Percentiles rank a stretch among this genome's conserved stretches.
Evolutionary conservation across 2,113 vertebrate genomes (phyloP).

Genomic region (Gnathonemus longibarbis): DNA sequence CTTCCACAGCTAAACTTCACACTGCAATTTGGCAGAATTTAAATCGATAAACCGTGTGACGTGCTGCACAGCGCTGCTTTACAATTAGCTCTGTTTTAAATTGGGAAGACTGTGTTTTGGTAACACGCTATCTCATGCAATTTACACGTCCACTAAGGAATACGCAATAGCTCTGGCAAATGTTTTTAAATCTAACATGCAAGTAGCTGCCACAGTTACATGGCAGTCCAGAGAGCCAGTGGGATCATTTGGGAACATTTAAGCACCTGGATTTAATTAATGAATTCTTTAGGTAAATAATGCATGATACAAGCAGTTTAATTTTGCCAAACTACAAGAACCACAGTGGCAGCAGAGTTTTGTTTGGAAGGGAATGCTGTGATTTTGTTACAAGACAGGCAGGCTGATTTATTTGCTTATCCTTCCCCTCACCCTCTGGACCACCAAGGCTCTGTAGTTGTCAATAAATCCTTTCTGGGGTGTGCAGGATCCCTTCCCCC

Average conservation of each 20-base stretch:
- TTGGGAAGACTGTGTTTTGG: neutral
- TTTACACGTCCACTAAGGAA: neutral
- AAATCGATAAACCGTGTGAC: neutral
- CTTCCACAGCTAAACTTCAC: neutral
- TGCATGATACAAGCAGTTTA: neutral
- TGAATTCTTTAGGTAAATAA: neutral
- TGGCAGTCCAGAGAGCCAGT: neutral
- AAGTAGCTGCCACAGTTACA: neutral
- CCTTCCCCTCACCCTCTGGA: conserved; percentile 11
- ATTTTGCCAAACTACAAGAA: neutral
- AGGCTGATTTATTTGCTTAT: conserved; percentile 16
- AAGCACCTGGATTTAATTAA: neutral
- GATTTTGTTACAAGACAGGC: conserved; percentile 12
- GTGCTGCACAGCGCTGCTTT: neutral
- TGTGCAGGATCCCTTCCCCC: conserved; percentile 10
- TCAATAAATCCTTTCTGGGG: conserved; percentile 19
- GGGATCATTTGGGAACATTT: neutral
- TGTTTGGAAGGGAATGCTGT: conserved; percentile 7
- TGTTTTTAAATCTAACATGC: neutral
- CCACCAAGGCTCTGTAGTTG: conserved; percentile 16
- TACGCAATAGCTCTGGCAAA: neutral
- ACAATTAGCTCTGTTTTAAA: neutral
- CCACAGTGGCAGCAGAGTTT: neutral
- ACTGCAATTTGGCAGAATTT: neutral
- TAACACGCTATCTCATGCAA: neutral